Conservation (phyloP, 2,888 invertebrate genomes). For the Sericinus montela region DNA sequence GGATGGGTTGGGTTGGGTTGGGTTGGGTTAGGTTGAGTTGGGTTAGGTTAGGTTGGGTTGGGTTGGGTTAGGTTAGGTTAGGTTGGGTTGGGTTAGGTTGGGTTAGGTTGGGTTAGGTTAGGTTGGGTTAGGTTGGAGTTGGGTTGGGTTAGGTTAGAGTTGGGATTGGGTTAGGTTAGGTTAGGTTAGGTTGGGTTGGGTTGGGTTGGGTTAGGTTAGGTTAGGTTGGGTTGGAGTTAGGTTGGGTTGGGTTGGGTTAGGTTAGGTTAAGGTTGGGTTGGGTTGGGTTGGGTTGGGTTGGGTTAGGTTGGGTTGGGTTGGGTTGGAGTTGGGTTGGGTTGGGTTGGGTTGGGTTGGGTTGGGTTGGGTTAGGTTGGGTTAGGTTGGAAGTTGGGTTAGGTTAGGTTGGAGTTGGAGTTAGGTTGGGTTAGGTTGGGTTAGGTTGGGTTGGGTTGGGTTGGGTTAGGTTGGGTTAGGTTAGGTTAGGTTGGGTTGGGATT, state of each 20-base stretch:
- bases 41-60: slow-evolving; percentile 21
- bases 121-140: no score
- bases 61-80: slow-evolving; percentile 21
- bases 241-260: slow-evolving; percentile 11
- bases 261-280: background rate
- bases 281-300: slow-evolving; percentile 2
- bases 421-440: no score
- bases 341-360: slow-evolving; percentile 25
- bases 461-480: slow-evolving; percentile 25
- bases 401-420: no score
- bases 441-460: slow-evolving; percentile 26
- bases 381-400: no score
- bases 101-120: no score
- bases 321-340: no score
- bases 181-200: background rate
- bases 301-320: background rate
- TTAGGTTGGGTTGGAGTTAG: no score
- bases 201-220: background rate
- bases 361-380: slow-evolving; percentile 27
- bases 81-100: no score
- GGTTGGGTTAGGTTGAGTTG: slow-evolving; percentile 16
- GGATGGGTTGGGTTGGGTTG: slow-evolving; percentile 12
- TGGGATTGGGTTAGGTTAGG: no score
- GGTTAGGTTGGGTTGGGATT: no score
- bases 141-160: no score